Base-by-base conservation (phyloP, 2,797 vertebrate species). In the Thaleichthys pacificus region DNA sequence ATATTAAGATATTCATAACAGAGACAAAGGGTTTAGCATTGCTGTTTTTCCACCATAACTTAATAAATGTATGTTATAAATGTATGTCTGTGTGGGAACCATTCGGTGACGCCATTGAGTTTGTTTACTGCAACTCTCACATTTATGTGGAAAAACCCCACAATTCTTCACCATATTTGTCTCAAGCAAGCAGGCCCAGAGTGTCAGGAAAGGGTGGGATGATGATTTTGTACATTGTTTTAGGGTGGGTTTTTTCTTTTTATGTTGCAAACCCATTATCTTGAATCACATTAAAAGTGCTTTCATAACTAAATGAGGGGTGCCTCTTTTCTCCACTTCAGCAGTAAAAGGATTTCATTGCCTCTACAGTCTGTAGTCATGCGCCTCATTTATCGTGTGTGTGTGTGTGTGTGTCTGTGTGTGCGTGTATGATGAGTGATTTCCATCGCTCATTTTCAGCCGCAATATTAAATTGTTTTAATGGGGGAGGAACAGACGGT, bases 251-350 rank as follows among this genome's bases (percentile, higher is more conserved):
- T 56, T 5, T 56, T 5, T 56, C 19, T 17, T 56, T 56, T 56
- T 56, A n/a, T 56, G 5, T 56, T n/a, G 1, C 51, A 5, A 56
- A 56, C 19, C 51, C 51, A 56, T 56, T 56, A 56, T 56, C 51
- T 56, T n/a, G 15, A 56, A 56, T 56, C 51, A 4, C 51, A 56
- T n/a, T 56, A 56, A 17, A 56, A n/a, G 51, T 17, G 51, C 17
- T 56, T 56, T 56, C 51, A 56, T 17, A 56, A 56, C 51, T 56
- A n/a, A 56, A 56, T 8, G 19, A 56, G 51, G 51, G 51, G 15
- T n/a, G 51, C 51, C 51, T 17, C 51, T 56, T n/a, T 56, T 32
- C 15, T 62, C 28, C 61, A 62, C 61, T 62, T 62, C 28, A 62
- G 61, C 15, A 32, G 61, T 19, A 32, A 62, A 30, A 62, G 15